These are phyloP conservation scores for Anticlea derivata DNA, from an alignment of 2,888 invertebrate genomes.

Conservation along the genomic window DNA sequence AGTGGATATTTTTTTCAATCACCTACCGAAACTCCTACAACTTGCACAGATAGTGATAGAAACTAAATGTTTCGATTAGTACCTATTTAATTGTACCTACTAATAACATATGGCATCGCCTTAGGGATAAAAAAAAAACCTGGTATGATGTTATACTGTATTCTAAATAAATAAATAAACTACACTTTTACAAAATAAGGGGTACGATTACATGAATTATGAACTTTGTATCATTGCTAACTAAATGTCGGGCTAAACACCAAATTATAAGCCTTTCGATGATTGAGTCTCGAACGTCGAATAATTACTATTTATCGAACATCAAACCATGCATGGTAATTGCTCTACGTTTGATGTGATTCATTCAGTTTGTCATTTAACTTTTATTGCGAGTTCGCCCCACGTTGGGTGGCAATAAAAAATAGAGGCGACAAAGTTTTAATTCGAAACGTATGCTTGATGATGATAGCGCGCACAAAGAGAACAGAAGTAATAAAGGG, in stretches of 20 bases:
- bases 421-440: constrained; percentile 63
- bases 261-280: constrained; percentile 2
- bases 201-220: constrained; percentile 5
- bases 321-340: constrained; percentile 16
- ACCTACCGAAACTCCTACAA: too few relatives aligned
- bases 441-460: constrained; percentile 71
- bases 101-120: too few relatives aligned
- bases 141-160: too few relatives aligned
- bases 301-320: constrained; percentile 19
- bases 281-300: neutral
- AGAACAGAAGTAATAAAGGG: constrained; percentile 77
- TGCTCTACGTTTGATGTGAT: constrained; percentile 17
- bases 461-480: constrained; percentile 70
- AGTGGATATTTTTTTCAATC: too few relatives aligned
- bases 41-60: too few relatives aligned
- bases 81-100: too few relatives aligned
- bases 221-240: neutral
- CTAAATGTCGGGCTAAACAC: constrained; percentile 1
- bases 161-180: too few relatives aligned
- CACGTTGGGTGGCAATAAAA: constrained; percentile 63
- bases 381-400: constrained; percentile 35
- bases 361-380: constrained; percentile 20
- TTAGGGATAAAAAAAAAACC: too few relatives aligned
- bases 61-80: too few relatives aligned
- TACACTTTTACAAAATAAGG: constrained; percentile 44